Percentiles rank a stretch among this genome's conserved stretches.
Conservation (phyloP, 2,797 vertebrate genomes). For the Lithobates sylvaticus region DNA sequence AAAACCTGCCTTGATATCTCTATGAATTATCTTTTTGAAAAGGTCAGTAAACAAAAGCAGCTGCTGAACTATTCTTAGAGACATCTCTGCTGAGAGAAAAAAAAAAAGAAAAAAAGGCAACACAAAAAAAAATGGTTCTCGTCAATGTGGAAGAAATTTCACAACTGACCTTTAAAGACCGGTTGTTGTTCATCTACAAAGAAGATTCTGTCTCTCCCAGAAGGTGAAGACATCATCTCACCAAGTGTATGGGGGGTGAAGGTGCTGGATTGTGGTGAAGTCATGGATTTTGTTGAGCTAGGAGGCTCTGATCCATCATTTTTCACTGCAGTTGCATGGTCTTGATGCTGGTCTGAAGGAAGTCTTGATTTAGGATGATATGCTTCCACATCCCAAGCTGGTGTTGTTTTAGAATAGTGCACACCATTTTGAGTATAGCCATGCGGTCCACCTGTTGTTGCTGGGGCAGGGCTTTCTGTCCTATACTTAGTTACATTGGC, state of each 20-base stretch:
- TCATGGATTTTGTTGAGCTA: not conserved
- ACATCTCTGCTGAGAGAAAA: not conserved
- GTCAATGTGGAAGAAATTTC: not conserved
- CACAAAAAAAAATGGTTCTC: not conserved
- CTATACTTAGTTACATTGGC: not conserved
- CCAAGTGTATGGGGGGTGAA: constrained; percentile 9
- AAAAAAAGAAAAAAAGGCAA: not conserved
- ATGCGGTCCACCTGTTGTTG: not conserved
- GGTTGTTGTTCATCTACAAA: constrained; percentile 69
- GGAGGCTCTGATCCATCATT: not conserved
- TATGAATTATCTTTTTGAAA: constrained; percentile 21
- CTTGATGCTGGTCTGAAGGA: not conserved
- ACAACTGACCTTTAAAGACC: constrained; percentile 67
- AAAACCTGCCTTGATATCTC: constrained; percentile 20
- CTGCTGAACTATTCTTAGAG: not conserved
- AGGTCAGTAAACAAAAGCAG: not conserved
- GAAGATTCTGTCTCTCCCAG: constrained; percentile 64
- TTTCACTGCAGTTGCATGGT: not conserved
- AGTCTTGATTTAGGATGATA: not conserved
- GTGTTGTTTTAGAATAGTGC: constrained; percentile 1
- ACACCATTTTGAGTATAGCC: not conserved
- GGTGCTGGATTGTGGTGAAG: not conserved
- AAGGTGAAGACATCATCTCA: not conserved
- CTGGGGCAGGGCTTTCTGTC: not conserved
- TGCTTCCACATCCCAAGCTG: no score